phyloP scores from a whole-genome alignment of 1,140 invertebrate genomes.

The Plectrocnemia conspersa region DNA sequence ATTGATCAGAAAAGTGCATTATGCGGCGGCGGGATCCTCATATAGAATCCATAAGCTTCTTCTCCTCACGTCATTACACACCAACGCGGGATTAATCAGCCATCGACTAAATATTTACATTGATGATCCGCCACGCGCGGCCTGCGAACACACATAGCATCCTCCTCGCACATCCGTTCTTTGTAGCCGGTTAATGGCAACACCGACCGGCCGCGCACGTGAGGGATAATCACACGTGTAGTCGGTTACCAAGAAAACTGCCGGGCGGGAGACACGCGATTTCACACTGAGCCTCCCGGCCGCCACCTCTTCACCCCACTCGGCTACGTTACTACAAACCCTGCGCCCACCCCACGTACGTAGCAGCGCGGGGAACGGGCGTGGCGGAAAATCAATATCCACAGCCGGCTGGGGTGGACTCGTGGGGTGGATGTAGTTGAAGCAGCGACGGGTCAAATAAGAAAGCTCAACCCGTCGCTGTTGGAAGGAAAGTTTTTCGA shows the following conservation, averaged over 20 bases:
- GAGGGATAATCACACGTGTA: conserved; percentile 30
- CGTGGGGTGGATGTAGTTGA: neutral
- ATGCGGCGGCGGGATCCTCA: too few relatives aligned
- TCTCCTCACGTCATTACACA: too few relatives aligned
- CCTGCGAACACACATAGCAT: too few relatives aligned
- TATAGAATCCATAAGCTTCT: too few relatives aligned
- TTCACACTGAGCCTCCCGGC: neutral
- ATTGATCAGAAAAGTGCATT: too few relatives aligned
- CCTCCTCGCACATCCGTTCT: neutral
- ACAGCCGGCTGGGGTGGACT: conserved; percentile 18
- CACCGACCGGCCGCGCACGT: conserved; percentile 11
- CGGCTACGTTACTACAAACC: conserved; percentile 9
- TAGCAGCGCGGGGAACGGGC: conserved; percentile 18
- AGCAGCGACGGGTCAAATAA: conserved; percentile 29
- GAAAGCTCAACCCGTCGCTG: conserved; percentile 29
- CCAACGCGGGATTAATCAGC: too few relatives aligned
- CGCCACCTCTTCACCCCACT: neutral
- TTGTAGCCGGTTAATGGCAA: conserved; percentile 12
- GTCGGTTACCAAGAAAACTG: conserved; percentile 6
- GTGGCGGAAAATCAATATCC: conserved; percentile 35
- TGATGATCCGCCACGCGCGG: too few relatives aligned
- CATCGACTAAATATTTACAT: too few relatives aligned
- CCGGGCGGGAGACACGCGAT: conserved; percentile 23
- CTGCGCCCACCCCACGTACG: neutral
- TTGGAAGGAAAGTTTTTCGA: conserved; percentile 27